Conservation (phyloP, 2,113 vertebrate species). For the Nannospalax galili region DNA sequence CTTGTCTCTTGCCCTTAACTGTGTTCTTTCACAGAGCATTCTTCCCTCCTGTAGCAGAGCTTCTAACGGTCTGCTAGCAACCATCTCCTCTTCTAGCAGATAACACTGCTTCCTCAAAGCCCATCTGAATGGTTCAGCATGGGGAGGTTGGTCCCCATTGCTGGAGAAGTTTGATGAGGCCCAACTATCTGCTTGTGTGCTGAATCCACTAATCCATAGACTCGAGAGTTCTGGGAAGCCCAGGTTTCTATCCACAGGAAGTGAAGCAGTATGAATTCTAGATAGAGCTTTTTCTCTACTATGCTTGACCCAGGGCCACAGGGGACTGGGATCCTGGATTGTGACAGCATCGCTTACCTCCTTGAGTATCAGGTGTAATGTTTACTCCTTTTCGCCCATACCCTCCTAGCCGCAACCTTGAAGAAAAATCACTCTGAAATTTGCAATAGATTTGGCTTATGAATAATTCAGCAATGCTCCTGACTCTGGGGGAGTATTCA, state of each 20-base stretch:
- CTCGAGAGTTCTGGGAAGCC: not conserved
- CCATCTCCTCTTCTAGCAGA: not conserved
- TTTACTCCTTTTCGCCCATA: not conserved
- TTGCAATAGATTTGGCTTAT: constrained; percentile 50
- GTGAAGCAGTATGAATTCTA: not conserved
- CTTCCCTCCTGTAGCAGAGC: not conserved
- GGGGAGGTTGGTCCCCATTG: not conserved
- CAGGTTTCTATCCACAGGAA: not conserved
- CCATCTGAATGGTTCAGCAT: not conserved
- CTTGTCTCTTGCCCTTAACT: not conserved
- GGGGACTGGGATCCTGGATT: not conserved
- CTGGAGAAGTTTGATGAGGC: not conserved
- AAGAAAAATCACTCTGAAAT: constrained; percentile 65
- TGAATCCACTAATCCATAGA: not conserved
- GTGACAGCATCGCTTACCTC: not conserved
- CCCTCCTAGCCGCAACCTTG: constrained; percentile 54
- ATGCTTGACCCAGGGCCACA: not conserved
- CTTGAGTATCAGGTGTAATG: not conserved
- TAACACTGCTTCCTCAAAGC: not conserved
- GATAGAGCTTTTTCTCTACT: not conserved
- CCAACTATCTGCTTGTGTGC: not conserved
- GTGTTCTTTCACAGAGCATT: not conserved
- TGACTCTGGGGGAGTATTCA: constrained; percentile 53
- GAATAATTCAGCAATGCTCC: constrained; percentile 77
- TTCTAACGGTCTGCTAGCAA: not conserved